Percentiles rank a stretch among this genome's conserved stretches.
Conservation (phyloP, 2,888 invertebrate species). For the Drosophila affinis region DNA sequence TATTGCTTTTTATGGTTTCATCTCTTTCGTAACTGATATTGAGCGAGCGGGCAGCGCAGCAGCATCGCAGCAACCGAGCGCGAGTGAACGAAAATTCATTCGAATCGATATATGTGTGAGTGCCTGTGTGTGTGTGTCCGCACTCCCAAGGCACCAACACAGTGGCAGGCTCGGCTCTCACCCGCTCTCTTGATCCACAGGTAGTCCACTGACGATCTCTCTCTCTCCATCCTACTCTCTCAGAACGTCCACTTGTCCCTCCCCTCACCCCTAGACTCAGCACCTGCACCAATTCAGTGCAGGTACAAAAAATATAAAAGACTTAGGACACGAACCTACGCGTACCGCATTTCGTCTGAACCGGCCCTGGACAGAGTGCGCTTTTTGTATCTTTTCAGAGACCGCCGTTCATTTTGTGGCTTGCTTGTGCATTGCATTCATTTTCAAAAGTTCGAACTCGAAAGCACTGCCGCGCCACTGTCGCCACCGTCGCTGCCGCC, state of each 20-base stretch:
- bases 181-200: slow-evolving; percentile 43
- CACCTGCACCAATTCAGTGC: not conserved
- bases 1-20: slow-evolving; percentile 80
- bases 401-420: slow-evolving; percentile 62
- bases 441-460: slow-evolving; percentile 70
- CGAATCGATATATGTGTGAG: slow-evolving; percentile 74
- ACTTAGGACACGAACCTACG: slow-evolving; percentile 35
- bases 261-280: not conserved
- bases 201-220: slow-evolving; percentile 53
- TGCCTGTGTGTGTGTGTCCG: slow-evolving; percentile 71
- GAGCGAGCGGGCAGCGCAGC: slow-evolving; percentile 35
- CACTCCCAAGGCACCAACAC: slow-evolving; percentile 63
- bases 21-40: slow-evolving; percentile 80
- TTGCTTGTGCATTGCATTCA: slow-evolving; percentile 59
- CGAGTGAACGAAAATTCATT: slow-evolving; percentile 62
- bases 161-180: slow-evolving; percentile 11
- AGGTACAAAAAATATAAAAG: slow-evolving; percentile 22
- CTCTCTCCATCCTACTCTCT: not conserved
- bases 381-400: slow-evolving; percentile 49
- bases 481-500: slow-evolving; percentile 1
- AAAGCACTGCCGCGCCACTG: not conserved
- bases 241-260: not conserved
- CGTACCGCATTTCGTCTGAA: slow-evolving; percentile 15
- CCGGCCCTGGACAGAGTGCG: slow-evolving; percentile 52
- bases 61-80: slow-evolving; percentile 23